Evolutionary conservation across 2,797 vertebrate species (phyloP).

Genomic region (Lateolabrax maculatus): DNA sequence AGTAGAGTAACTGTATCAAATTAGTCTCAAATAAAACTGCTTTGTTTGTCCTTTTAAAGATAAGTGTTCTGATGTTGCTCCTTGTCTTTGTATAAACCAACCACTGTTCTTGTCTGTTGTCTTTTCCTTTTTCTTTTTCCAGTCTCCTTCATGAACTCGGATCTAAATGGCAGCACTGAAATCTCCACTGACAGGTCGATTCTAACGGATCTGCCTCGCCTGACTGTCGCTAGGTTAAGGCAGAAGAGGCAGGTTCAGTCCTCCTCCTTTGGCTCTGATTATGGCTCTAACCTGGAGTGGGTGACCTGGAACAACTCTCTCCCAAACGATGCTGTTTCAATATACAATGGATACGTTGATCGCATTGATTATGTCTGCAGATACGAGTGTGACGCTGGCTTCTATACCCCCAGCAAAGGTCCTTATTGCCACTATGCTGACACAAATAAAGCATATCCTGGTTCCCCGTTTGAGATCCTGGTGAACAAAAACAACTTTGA

Average conservation of each 20-base stretch:
- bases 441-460: slow-evolving; percentile 32
- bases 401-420: slow-evolving; percentile 64
- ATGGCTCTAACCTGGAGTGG: slow-evolving; percentile 65
- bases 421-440: slow-evolving; percentile 68
- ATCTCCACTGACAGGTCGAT: background rate
- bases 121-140: background rate
- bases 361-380: slow-evolving; percentile 74
- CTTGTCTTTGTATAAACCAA: background rate
- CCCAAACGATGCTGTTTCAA: slow-evolving; percentile 61
- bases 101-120: background rate
- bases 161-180: background rate
- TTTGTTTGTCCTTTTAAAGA: too few species aligned
- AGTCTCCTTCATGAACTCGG: background rate
- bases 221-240: too few species aligned
- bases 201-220: background rate
- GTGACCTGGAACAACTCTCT: slow-evolving; percentile 58
- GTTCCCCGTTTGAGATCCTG: slow-evolving; percentile 65
- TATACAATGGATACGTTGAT: slow-evolving; percentile 57
- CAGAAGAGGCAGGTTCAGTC: background rate
- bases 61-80: too few species aligned
- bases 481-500: slow-evolving; percentile 73
- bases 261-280: background rate
- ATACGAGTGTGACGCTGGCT: slow-evolving; percentile 64
- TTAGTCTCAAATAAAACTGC: too few species aligned
- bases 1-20: too few species aligned